phyloP scores from a whole-genome alignment of 2,113 vertebrate species.

The Heterocephalus glaber region DNA sequence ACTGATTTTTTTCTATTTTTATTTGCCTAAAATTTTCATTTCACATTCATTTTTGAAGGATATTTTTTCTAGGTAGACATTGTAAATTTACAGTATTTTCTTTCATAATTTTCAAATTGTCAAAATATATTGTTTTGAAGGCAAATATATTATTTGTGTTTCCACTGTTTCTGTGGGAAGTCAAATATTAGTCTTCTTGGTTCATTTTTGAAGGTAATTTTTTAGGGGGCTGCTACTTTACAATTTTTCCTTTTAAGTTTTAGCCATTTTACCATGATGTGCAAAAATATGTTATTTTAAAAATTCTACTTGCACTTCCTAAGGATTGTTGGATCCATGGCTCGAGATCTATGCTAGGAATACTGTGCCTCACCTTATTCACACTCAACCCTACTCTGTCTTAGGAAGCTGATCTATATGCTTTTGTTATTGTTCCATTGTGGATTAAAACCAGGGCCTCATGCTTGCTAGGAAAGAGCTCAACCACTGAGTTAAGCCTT shows the following conservation, averaged over 20 bases:
- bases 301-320: neutral
- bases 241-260: neutral
- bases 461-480: neutral
- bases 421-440: neutral
- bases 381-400: neutral
- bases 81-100: conserved; percentile 7
- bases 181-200: neutral
- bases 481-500: neutral
- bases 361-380: neutral
- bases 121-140: conserved; percentile 3
- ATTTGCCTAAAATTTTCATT: neutral
- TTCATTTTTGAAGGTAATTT: conserved; percentile 32
- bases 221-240: neutral
- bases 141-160: neutral
- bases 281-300: neutral
- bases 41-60: neutral
- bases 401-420: neutral
- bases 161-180: neutral
- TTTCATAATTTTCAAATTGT: neutral
- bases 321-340: neutral
- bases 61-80: neutral
- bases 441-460: neutral
- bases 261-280: neutral
- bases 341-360: neutral
- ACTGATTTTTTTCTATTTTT: conserved; percentile 26